These are phyloP conservation scores for Ptilodon capucinus DNA, from an alignment of 2,888 invertebrate genomes.

Conservation along the genomic window DNA sequence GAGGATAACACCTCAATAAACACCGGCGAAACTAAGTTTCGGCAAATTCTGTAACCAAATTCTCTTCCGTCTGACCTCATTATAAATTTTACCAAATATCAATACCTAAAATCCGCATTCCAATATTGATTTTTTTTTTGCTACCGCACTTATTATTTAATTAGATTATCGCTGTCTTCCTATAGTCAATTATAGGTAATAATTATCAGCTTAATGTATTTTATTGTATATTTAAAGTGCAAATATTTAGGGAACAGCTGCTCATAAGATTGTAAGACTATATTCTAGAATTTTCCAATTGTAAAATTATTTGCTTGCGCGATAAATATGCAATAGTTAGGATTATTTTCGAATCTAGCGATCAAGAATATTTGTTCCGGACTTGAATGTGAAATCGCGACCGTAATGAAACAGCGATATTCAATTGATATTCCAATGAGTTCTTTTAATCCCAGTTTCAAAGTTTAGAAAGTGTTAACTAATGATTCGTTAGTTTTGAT, in stretches of 20 bases:
- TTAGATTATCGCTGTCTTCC: conserved; percentile 61
- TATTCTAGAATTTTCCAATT: neutral
- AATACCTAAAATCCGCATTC: conserved; percentile 50
- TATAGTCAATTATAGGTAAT: conserved; percentile 53
- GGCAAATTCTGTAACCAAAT: conserved; percentile 47
- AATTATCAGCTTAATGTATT: conserved; percentile 32
- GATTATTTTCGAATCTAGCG: neutral
- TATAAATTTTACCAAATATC: conserved; percentile 52
- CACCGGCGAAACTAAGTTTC: conserved; percentile 48
- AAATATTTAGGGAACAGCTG: conserved; percentile 14
- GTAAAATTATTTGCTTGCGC: conserved; percentile 13
- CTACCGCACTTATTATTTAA: conserved; percentile 41
- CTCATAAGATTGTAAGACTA: neutral
- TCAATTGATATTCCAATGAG: neutral
- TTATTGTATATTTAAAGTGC: conserved; percentile 29
- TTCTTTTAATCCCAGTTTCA: neutral
- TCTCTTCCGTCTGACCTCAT: conserved; percentile 37
- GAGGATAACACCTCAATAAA: conserved; percentile 38
- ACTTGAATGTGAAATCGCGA: conserved; percentile 13
- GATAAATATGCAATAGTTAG: conserved; percentile 27
- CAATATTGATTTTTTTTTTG: conserved; percentile 44
- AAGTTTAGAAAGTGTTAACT: neutral
- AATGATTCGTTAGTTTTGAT: neutral
- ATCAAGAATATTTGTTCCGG: conserved; percentile 5
- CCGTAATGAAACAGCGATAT: conserved; percentile 10